Conservation (phyloP, 2,888 invertebrate species). For the Eledona agricola region DNA sequence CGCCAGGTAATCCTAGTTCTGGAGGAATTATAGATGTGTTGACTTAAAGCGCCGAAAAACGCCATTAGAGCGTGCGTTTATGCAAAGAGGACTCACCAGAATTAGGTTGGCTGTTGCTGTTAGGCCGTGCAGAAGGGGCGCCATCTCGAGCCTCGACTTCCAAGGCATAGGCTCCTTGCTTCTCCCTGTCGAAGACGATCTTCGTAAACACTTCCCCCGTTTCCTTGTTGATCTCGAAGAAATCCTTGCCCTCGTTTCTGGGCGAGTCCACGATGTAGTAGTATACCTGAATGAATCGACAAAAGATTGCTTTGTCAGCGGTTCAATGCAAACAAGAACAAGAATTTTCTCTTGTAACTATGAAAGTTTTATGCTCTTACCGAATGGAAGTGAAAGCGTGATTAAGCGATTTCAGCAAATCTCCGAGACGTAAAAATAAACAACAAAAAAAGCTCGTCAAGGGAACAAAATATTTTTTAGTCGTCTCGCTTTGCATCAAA, state of each 20-base stretch:
- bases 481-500: too few relatives aligned
- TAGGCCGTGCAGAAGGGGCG: conserved; percentile 94
- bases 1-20: conserved; percentile 27
- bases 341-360: too few relatives aligned
- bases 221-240: conserved; percentile 95
- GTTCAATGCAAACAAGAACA: too few relatives aligned
- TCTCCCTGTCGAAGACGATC: conserved; percentile 96
- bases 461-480: too few relatives aligned
- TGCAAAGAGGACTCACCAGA: conserved; percentile 77
- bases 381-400: too few relatives aligned
- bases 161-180: conserved; percentile 95
- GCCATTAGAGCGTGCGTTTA: background rate
- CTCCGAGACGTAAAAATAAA: too few relatives aligned
- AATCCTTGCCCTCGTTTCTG: conserved; percentile 92
- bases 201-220: conserved; percentile 96
- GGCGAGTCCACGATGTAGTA: conserved; percentile 93
- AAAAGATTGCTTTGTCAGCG: conserved; percentile 17
- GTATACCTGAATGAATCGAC: conserved; percentile 74
- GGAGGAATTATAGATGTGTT: conserved; percentile 26
- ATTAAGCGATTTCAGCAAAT: too few relatives aligned
- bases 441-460: too few relatives aligned
- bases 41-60: conserved; percentile 8
- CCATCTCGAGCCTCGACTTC: conserved; percentile 98
- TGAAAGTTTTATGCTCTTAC: too few relatives aligned
- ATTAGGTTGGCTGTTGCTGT: conserved; percentile 93